Evolutionary conservation across 2,888 invertebrate species (phyloP).

Genomic region (Meta bourneti): DNA sequence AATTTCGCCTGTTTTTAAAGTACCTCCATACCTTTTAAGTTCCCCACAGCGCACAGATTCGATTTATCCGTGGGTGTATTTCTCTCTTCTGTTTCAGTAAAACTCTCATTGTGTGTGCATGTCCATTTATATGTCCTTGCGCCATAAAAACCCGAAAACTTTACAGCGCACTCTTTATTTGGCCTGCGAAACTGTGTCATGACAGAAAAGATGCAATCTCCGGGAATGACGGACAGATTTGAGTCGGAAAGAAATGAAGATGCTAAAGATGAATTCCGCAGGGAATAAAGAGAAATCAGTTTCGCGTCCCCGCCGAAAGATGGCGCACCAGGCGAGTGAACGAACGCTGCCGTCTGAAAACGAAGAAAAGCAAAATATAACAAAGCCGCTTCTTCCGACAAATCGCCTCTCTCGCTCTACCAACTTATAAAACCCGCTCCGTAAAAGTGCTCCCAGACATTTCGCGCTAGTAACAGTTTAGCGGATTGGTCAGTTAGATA

Average conservation of each 20-base stretch:
- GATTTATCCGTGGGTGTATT: too few relatives aligned
- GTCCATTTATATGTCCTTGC: too few relatives aligned
- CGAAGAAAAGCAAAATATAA: conserved; percentile 44
- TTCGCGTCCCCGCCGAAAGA: conserved; percentile 9
- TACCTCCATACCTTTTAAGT: too few relatives aligned
- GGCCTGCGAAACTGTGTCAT: too few relatives aligned
- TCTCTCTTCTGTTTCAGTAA: too few relatives aligned
- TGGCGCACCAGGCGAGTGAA: conserved; percentile 2
- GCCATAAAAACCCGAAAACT: too few relatives aligned
- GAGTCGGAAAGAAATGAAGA: not conserved
- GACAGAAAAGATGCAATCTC: too few relatives aligned
- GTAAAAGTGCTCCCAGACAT: conserved; percentile 53
- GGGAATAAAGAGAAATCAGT: conserved; percentile 2
- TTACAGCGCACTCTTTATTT: too few relatives aligned
- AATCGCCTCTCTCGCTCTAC: conserved; percentile 57
- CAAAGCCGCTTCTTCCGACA: conserved; percentile 43
- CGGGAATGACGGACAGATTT: too few relatives aligned
- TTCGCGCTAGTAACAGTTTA: conserved; percentile 62
- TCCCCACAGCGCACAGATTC: too few relatives aligned
- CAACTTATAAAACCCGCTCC: conserved; percentile 70
- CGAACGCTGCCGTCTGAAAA: conserved; percentile 10
- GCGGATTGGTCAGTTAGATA: conserved; percentile 63
- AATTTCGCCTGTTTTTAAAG: too few relatives aligned
- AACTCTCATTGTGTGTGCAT: too few relatives aligned
- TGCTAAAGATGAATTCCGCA: not conserved